These are phyloP conservation scores for Cyprinodon diabolis DNA, from an alignment of 2,797 vertebrate genomes.

Conservation along the genomic window DNA sequence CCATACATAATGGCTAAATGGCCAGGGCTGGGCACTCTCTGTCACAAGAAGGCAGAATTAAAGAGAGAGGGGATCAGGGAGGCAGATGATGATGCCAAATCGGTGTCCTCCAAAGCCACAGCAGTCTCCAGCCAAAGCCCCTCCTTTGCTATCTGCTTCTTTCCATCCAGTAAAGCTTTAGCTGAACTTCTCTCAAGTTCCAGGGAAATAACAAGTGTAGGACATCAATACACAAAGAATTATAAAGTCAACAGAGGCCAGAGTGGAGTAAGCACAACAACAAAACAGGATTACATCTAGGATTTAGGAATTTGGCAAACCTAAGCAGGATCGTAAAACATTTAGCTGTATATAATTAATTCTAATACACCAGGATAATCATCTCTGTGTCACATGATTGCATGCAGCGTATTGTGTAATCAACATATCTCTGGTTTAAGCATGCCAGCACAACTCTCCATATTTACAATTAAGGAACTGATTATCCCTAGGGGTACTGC, in stretches of 20 bases:
- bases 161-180: slow-evolving; percentile 35
- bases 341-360: slow-evolving; percentile 53
- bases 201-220: slow-evolving; percentile 52
- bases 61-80: slow-evolving; percentile 60
- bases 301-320: slow-evolving; percentile 36
- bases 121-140: slow-evolving; percentile 47
- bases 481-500: slow-evolving; percentile 54
- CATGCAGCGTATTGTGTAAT: slow-evolving; percentile 49
- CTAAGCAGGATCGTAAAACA: slow-evolving; percentile 21
- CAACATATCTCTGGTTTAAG: slow-evolving; percentile 58
- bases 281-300: slow-evolving; percentile 18
- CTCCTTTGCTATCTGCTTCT: slow-evolving; percentile 19
- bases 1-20: slow-evolving; percentile 74
- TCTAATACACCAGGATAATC: slow-evolving; percentile 48
- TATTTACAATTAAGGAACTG: slow-evolving; percentile 49
- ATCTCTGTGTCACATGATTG: slow-evolving; percentile 56
- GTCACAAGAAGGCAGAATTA: slow-evolving; percentile 67
- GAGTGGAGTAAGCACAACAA: slow-evolving; percentile 14
- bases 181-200: slow-evolving; percentile 40
- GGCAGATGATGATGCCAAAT: slow-evolving; percentile 54
- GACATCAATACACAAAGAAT: slow-evolving; percentile 35
- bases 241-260: slow-evolving; percentile 50
- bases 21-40: slow-evolving; percentile 45
- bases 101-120: slow-evolving; percentile 39
- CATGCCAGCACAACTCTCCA: slow-evolving; percentile 47